phyloP scores from a whole-genome alignment of 1,140 invertebrate species.

The Caenorhabditis brenneri region DNA sequence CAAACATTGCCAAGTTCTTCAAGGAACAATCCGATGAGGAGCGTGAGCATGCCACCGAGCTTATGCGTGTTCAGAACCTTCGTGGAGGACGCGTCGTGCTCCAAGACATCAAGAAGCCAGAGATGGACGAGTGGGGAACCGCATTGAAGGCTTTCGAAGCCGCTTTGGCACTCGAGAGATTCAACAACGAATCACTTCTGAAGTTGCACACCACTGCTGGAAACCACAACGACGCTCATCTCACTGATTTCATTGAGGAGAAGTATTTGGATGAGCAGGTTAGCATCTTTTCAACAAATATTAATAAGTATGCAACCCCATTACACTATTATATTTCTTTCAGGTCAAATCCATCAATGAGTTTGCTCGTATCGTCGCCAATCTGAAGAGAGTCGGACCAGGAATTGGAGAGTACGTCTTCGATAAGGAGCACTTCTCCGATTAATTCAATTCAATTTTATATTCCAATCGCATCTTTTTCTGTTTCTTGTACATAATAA shows the following conservation, averaged over 20 bases:
- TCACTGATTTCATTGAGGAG: slow-evolving; percentile 66
- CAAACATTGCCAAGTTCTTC: slow-evolving; percentile 78
- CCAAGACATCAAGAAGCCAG: slow-evolving; percentile 75
- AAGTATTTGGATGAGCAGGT: slow-evolving; percentile 70
- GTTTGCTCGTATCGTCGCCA: slow-evolving; percentile 78
- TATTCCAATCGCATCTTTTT: slow-evolving; percentile 9
- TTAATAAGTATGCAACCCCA: too few species aligned
- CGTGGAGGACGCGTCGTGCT: slow-evolving; percentile 76
- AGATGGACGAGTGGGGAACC: slow-evolving; percentile 76
- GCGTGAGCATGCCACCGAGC: slow-evolving; percentile 75
- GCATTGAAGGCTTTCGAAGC: slow-evolving; percentile 71
- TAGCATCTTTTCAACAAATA: too few species aligned
- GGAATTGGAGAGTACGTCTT: slow-evolving; percentile 80
- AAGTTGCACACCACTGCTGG: slow-evolving; percentile 77
- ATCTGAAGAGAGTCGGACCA: slow-evolving; percentile 78
- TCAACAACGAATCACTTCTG: slow-evolving; percentile 80
- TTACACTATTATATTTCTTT: too few species aligned
- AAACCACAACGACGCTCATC: slow-evolving; percentile 77
- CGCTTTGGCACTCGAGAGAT: slow-evolving; percentile 81
- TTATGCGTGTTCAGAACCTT: slow-evolving; percentile 83
- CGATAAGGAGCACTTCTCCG: slow-evolving; percentile 76
- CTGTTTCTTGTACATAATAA: neutral
- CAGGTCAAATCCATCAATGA: slow-evolving; percentile 79
- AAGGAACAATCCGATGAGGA: slow-evolving; percentile 80
- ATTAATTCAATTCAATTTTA: slow-evolving; percentile 37